Evolutionary conservation across 2,113 vertebrate genomes (phyloP).

Genomic region (Mesembrinibis cayennensis): DNA sequence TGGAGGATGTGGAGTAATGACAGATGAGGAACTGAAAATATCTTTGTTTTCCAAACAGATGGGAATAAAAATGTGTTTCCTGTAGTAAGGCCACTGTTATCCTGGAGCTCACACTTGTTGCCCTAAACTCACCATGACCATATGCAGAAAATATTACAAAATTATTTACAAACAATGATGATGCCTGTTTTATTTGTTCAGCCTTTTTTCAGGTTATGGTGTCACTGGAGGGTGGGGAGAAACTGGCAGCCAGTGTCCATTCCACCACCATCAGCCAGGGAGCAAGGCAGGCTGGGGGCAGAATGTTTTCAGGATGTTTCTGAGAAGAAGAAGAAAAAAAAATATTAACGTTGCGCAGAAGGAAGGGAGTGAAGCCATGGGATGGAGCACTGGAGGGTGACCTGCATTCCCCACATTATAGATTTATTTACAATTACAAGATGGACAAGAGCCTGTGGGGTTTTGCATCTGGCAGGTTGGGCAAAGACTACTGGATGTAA

Average conservation of each 20-base stretch:
- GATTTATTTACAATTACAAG: neutral
- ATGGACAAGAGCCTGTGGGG: neutral
- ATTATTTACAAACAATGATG: neutral
- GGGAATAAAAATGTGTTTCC: neutral
- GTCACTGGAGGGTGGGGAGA: rapidly evolving
- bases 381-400: neutral
- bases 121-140: neutral
- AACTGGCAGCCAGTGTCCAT: neutral
- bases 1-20: neutral
- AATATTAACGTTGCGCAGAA: neutral
- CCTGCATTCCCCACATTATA: neutral
- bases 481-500: neutral
- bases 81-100: neutral
- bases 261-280: neutral
- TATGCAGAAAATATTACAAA: neutral
- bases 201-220: neutral
- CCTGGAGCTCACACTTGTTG: neutral
- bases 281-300: neutral
- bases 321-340: neutral
- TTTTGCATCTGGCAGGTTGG: neutral
- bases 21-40: neutral
- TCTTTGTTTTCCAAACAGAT: neutral
- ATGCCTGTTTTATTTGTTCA: neutral
- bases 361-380: neutral
- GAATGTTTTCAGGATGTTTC: neutral